Conservation (phyloP, 1,140 invertebrate genomes). For the Zaprionus lachaisei region DNA sequence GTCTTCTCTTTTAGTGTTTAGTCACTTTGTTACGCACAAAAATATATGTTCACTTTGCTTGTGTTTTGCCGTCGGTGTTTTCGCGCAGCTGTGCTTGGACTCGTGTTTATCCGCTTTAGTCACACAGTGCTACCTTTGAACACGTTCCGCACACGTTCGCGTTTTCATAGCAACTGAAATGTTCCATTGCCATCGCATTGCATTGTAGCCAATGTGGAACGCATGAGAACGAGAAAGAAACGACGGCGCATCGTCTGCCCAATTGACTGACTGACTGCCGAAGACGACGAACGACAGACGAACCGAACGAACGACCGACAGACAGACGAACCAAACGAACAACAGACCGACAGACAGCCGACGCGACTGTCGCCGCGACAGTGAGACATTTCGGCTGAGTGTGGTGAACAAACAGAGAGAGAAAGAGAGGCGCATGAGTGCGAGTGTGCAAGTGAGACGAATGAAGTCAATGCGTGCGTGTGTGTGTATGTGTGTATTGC, state of each 20-base stretch:
- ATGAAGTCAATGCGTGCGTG: not conserved
- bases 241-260: constrained; percentile 27
- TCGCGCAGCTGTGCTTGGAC: constrained; percentile 24
- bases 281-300: constrained; percentile 7
- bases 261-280: constrained; percentile 11
- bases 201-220: constrained; percentile 44
- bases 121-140: not conserved
- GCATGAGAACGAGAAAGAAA: constrained; percentile 28
- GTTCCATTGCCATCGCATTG: constrained; percentile 56
- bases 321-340: not conserved
- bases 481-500: constrained; percentile 36
- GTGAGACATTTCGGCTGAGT: constrained; percentile 50
- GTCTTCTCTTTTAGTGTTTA: constrained; percentile 15
- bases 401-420: constrained; percentile 57
- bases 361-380: constrained; percentile 12
- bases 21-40: constrained; percentile 46
- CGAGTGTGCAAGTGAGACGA: constrained; percentile 8
- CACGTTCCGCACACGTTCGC: constrained; percentile 31
- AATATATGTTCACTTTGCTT: constrained; percentile 23
- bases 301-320: not conserved
- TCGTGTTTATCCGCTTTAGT: constrained; percentile 28
- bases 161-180: constrained; percentile 48
- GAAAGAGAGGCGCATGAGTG: constrained; percentile 1
- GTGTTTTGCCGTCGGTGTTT: constrained; percentile 70
- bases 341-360: constrained; percentile 2